Base-by-base conservation (phyloP, 1,140 invertebrate genomes). In the Bicyclus anynana region DNA sequence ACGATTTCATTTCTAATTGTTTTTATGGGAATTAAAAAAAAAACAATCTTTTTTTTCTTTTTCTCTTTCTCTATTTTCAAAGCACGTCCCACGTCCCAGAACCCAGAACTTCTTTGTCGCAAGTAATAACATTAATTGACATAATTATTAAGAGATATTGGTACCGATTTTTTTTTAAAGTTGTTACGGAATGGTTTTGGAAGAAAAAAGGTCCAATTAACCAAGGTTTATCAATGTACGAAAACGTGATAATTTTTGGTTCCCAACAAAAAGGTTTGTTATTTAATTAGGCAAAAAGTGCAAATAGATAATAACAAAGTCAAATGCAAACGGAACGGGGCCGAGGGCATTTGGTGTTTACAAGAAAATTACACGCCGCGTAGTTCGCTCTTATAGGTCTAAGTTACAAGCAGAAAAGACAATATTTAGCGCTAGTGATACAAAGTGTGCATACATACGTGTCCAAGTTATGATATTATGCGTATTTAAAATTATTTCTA, bases 271-370 rank as follows among this genome's bases (percentile, higher is more conserved):
- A 44, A 16, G 14, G 38, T 6, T 37, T 21, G 17, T 47, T 44
- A 48, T 59, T 59, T 66, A 62, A 66, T 66, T 58, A 66, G 49
- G 55, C 37, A 66, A 61, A 66, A 72, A 73, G 54, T 70, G 60
- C 54, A 66, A 72, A 70, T 65, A 74, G 61, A 67, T 68, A 69
- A 72, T 72, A 74, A 77, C 71, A 74, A 69, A 70, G 69, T 69
- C 60, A 57, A 62, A 61, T 61, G 64, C 64, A 68, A 67, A 57
- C 54, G 62, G 62, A 60, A 62, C 62, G 55, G 53, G 53, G 64
- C 62, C 65, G 54, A 53, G 62, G 65, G 64, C 66, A 66, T 62
- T 71, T 63, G 50, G 62, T 71, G 67, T 73, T 77, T 72, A 77
- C 69, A 74, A 74, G 70, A 69, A 77, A 77, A 67, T 77, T 77